Evolutionary conservation across 2,888 invertebrate genomes (phyloP).

Genomic region (Cerastoderma edule): DNA sequence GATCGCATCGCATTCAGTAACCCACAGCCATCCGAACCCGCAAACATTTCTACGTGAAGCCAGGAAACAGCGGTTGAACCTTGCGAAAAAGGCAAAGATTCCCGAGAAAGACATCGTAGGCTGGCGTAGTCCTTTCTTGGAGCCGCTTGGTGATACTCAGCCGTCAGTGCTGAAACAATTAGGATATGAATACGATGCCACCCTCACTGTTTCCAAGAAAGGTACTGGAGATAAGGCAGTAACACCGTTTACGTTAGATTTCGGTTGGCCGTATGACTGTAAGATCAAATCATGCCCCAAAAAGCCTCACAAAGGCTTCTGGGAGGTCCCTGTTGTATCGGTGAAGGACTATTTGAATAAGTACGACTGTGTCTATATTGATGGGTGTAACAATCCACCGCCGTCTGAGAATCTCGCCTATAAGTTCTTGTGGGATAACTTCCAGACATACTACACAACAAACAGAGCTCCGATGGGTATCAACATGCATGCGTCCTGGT

Average conservation of each 20-base stretch:
- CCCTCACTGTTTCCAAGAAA: slow-evolving; percentile 69
- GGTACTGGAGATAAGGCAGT: slow-evolving; percentile 51
- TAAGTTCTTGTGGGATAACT: slow-evolving; percentile 89
- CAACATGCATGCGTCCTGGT: slow-evolving; percentile 91
- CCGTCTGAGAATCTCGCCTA: slow-evolving; percentile 74
- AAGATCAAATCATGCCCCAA: slow-evolving; percentile 77
- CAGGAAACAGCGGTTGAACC: slow-evolving; percentile 69
- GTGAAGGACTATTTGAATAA: slow-evolving; percentile 75
- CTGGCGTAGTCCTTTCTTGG: slow-evolving; percentile 77
- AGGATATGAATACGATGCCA: slow-evolving; percentile 76
- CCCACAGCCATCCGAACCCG: slow-evolving; percentile 67
- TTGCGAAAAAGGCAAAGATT: slow-evolving; percentile 83
- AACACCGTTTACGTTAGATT: slow-evolving; percentile 95
- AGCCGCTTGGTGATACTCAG: slow-evolving; percentile 73
- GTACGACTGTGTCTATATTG: slow-evolving; percentile 78
- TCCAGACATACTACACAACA: slow-evolving; percentile 88
- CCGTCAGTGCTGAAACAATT: slow-evolving; percentile 62
- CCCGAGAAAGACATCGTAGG: slow-evolving; percentile 72
- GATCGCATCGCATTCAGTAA: slow-evolving; percentile 75
- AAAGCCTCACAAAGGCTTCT: slow-evolving; percentile 85
- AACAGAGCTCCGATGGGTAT: slow-evolving; percentile 91
- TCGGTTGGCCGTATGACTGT: slow-evolving; percentile 76
- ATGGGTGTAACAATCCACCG: slow-evolving; percentile 76
- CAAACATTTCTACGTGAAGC: slow-evolving; percentile 69
- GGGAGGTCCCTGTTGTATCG: slow-evolving; percentile 88